Percentiles rank a stretch among this genome's conserved stretches.
These are phyloP conservation scores for Corythaeola cristata DNA, from an alignment of 2,113 vertebrate species.

Conservation along the genomic window DNA sequence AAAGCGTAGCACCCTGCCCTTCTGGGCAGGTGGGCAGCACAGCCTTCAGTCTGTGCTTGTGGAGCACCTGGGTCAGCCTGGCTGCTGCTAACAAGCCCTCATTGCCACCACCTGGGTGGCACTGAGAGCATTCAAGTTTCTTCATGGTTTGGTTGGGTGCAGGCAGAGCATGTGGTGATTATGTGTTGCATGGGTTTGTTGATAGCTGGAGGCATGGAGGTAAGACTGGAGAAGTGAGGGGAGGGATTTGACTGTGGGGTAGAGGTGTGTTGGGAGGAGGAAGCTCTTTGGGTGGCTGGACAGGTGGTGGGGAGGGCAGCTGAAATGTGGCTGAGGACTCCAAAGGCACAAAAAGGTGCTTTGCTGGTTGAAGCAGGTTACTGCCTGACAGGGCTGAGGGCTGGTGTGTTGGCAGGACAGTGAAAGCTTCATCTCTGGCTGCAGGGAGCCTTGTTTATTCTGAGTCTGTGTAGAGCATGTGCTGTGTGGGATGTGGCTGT, in stretches of 20 bases:
- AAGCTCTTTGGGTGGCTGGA: not conserved
- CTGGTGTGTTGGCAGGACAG: not conserved
- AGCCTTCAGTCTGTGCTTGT: not conserved
- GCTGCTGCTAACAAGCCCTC: not conserved
- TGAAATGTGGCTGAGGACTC: not conserved
- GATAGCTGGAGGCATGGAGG: not conserved
- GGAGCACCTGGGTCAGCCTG: not conserved
- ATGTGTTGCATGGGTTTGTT: fast-evolving
- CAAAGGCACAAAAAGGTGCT: no score
- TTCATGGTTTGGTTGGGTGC: fast-evolving
- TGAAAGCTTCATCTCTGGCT: not conserved
- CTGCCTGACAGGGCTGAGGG: not conserved
- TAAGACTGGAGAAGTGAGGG: not conserved
- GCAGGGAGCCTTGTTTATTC: not conserved
- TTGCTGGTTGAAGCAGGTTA: not conserved
- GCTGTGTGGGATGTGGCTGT: not conserved
- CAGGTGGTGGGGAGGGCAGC: not conserved
- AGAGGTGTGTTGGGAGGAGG: not conserved
- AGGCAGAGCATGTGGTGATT: fast-evolving
- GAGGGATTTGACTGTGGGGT: no score
- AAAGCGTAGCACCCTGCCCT: not conserved
- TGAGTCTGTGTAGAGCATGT: not conserved
- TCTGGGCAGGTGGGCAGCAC: not conserved
- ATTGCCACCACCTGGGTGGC: not conserved
- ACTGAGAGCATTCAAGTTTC: not conserved